These are phyloP conservation scores for Zootermopsis nevadensis DNA, from an alignment of 2,888 invertebrate genomes.

Conservation along the genomic window DNA sequence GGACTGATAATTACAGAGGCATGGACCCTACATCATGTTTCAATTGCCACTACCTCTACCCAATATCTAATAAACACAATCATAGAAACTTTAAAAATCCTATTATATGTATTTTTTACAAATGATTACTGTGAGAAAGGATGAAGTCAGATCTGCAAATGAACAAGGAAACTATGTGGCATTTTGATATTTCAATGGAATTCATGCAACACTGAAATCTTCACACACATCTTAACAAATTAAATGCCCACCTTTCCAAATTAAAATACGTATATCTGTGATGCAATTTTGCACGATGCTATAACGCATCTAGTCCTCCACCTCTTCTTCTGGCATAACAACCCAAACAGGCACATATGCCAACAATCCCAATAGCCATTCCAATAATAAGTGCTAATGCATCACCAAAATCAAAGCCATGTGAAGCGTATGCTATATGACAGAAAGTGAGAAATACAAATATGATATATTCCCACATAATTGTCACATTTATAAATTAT, in stretches of 20 bases:
- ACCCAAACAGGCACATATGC: conserved; percentile 76
- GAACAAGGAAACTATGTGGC: no score
- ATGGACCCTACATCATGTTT: no score
- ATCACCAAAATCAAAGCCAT: conserved; percentile 75
- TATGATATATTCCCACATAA: conserved; percentile 45
- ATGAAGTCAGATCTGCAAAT: no score
- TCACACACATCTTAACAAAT: neutral
- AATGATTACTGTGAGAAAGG: no score
- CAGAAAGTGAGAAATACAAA: conserved; percentile 54
- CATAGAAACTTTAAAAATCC: no score
- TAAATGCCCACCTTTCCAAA: neutral
- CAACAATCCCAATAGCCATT: conserved; percentile 69
- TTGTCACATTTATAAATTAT: conserved; percentile 9
- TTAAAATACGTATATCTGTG: neutral
- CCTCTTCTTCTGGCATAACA: conserved; percentile 71
- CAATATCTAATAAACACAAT: no score
- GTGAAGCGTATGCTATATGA: conserved; percentile 61
- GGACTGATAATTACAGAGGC: no score
- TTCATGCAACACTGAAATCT: no score
- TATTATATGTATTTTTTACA: no score
- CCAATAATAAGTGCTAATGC: conserved; percentile 74
- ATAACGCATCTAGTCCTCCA: conserved; percentile 44
- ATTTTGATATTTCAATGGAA: no score
- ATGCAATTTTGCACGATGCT: neutral
- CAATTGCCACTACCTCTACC: no score